phyloP scores from a whole-genome alignment of 1,140 invertebrate species.

The Drosophila lacteicornis region DNA sequence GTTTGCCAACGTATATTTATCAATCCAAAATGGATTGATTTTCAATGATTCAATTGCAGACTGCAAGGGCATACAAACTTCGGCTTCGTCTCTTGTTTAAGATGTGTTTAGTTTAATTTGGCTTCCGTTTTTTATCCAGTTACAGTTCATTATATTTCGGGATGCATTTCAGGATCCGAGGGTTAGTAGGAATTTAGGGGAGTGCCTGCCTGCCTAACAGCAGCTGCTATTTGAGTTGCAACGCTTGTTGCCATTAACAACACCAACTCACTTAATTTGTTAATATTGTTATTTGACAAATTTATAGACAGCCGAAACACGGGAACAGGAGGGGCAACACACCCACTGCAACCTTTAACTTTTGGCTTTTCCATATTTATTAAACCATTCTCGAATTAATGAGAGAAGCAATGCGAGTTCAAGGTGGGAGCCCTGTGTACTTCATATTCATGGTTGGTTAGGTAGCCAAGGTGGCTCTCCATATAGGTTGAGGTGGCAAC shows the following conservation, averaged over 20 bases:
- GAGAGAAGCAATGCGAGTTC: slow-evolving; percentile 28
- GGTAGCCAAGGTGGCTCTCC: slow-evolving; percentile 25
- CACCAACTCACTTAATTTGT: slow-evolving; percentile 35
- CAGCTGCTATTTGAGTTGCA: slow-evolving; percentile 44
- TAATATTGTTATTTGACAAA: slow-evolving; percentile 23
- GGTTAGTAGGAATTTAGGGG: slow-evolving; percentile 16
- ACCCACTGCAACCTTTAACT: slow-evolving; percentile 6
- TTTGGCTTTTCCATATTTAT: slow-evolving; percentile 13
- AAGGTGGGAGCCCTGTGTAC: slow-evolving; percentile 18
- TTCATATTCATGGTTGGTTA: slow-evolving; percentile 44
- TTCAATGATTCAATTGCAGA: too few species aligned
- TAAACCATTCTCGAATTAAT: slow-evolving; percentile 58
- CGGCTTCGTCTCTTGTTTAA: neutral
- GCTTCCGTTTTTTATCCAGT: slow-evolving; percentile 25
- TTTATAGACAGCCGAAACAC: slow-evolving; percentile 10
- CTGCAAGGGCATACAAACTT: too few species aligned
- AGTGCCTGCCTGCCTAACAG: neutral
- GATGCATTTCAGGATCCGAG: slow-evolving; percentile 43
- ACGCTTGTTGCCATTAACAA: slow-evolving; percentile 17
- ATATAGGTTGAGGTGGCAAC: slow-evolving; percentile 4
- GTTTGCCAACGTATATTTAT: too few species aligned
- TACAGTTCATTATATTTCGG: neutral
- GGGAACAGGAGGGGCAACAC: neutral
- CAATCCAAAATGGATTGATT: too few species aligned
- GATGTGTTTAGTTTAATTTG: slow-evolving; percentile 29